Conservation (phyloP, 2,797 vertebrate species). For the Streptopelia turtur region DNA sequence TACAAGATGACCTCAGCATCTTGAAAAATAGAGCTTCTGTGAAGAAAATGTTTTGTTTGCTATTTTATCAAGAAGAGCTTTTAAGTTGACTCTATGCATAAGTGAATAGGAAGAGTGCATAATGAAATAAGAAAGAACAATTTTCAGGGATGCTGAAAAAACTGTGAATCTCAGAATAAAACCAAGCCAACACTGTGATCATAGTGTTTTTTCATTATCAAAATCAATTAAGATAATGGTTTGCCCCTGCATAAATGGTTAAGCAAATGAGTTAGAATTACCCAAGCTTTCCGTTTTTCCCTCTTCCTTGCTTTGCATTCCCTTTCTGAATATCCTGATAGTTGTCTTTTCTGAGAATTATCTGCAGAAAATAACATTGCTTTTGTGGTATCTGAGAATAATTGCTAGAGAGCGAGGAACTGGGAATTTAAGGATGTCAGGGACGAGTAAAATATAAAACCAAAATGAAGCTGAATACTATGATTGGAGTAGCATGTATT, state of each 20-base stretch:
- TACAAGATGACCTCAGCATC: neutral
- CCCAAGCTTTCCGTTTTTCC: neutral
- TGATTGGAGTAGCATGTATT: neutral
- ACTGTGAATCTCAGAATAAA: neutral
- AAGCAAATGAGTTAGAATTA: neutral
- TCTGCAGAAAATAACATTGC: neutral
- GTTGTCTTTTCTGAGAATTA: neutral
- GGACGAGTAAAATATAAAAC: neutral
- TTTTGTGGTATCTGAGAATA: neutral
- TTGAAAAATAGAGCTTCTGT: constrained; percentile 25
- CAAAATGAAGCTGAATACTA: neutral
- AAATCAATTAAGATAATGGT: neutral
- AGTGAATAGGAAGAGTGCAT: neutral
- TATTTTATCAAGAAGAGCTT: constrained; percentile 17
- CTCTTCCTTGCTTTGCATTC: neutral
- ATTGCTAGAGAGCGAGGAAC: neutral
- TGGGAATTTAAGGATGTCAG: neutral
- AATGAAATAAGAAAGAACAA: neutral
- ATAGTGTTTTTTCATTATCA: neutral
- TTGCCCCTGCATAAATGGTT: neutral
- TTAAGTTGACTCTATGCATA: neutral
- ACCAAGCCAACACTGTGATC: neutral
- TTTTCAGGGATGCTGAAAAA: neutral
- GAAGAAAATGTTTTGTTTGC: constrained; percentile 28
- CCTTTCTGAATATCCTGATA: neutral